Evolutionary conservation across 2,888 invertebrate genomes (phyloP).

Genomic region (Meteorus colon): DNA sequence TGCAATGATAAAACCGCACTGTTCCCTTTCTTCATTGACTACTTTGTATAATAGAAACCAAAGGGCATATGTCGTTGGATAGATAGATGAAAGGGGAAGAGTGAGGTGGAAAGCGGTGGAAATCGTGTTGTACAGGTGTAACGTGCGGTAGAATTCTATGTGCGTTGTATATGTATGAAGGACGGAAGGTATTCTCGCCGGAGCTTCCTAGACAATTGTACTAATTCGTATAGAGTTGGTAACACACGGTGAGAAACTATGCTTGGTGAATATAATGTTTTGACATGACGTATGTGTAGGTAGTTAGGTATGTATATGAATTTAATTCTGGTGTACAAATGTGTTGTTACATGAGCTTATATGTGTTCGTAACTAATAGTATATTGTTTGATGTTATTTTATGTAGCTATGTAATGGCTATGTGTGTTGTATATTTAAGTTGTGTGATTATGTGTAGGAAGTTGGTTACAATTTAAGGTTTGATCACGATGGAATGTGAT

Average conservation of each 20-base stretch:
- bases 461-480: too few relatives aligned
- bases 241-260: not conserved
- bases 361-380: not conserved
- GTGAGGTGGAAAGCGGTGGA: not conserved
- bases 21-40: not conserved
- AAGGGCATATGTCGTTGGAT: slow-evolving; percentile 18
- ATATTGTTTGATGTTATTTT: not conserved
- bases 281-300: not conserved
- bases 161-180: not conserved
- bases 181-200: slow-evolving; percentile 30
- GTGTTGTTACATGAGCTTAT: not conserved
- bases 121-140: slow-evolving; percentile 24
- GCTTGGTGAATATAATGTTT: not conserved
- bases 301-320: not conserved
- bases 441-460: not conserved
- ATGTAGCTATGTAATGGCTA: not conserved
- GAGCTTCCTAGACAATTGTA: slow-evolving; percentile 37
- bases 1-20: slow-evolving; percentile 21
- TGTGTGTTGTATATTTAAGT: not conserved
- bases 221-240: slow-evolving; percentile 20
- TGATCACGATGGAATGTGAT: too few relatives aligned
- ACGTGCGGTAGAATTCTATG: not conserved
- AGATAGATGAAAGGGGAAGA: not conserved
- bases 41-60: not conserved
- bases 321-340: not conserved